Conservation (phyloP, 2,797 vertebrate genomes). For the Manis crassicaudata region DNA sequence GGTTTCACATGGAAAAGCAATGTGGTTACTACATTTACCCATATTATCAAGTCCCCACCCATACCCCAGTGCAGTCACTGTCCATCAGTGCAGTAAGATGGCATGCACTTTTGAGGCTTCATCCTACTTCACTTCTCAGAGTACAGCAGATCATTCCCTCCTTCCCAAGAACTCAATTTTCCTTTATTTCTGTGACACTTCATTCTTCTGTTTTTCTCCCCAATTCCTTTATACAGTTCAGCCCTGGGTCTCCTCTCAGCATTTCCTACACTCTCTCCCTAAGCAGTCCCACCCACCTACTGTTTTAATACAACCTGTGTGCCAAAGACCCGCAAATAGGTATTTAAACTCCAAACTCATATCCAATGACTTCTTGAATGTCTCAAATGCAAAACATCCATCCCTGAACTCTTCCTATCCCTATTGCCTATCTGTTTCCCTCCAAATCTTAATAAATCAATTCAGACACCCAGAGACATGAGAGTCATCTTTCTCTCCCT, state of each 20-base stretch:
- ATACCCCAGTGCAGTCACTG: no score
- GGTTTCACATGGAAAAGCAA: no score
- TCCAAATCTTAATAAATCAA: neutral
- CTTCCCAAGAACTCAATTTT: neutral
- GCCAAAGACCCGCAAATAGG: neutral
- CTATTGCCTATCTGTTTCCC: neutral
- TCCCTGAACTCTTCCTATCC: neutral
- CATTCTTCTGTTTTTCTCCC: neutral
- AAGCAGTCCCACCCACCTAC: neutral
- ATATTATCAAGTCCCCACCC: no score
- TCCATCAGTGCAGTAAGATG: neutral
- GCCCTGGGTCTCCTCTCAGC: neutral
- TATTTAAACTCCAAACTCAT: neutral
- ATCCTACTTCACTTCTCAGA: neutral
- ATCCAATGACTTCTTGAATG: neutral
- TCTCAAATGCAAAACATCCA: neutral
- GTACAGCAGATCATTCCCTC: neutral
- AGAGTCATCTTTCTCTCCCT: neutral
- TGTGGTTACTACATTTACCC: no score
- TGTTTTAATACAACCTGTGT: neutral
- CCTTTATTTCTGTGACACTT: neutral
- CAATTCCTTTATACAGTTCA: neutral
- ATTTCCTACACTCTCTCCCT: neutral
- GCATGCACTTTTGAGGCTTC: neutral
- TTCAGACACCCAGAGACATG: neutral